Conservation (phyloP, 2,113 vertebrate genomes). For the Apus apus region DNA sequence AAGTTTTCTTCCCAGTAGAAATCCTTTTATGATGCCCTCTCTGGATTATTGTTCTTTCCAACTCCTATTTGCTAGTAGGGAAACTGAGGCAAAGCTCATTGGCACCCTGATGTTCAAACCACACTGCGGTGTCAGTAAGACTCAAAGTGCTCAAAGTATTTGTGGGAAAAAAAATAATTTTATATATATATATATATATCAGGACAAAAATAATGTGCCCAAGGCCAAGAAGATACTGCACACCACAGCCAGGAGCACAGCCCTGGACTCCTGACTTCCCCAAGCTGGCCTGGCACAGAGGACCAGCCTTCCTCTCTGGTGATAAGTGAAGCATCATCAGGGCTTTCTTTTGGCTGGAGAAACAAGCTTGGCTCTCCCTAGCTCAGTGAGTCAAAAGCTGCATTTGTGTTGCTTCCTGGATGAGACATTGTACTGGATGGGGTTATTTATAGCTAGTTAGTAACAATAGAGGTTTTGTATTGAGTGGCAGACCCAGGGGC, state of each 20-base stretch:
- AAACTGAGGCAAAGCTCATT: not conserved
- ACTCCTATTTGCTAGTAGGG: not conserved
- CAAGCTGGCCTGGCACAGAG: not conserved
- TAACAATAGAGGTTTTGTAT: constrained; percentile 53
- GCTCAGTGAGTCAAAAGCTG: constrained; percentile 55
- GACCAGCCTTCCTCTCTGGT: not conserved
- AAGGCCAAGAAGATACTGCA: not conserved
- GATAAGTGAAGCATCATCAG: not conserved
- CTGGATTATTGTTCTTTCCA: not conserved
- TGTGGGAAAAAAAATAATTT: not conserved
- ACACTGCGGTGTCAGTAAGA: not conserved
- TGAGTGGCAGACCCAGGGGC: not conserved
- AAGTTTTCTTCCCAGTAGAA: not conserved
- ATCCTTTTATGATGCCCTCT: not conserved
- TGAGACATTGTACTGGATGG: constrained; percentile 42
- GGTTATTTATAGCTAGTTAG: constrained; percentile 49
- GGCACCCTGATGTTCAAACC: not conserved
- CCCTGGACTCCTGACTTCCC: not conserved
- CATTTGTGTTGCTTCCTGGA: constrained; percentile 61
- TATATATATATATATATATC: not conserved
- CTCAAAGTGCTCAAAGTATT: not conserved
- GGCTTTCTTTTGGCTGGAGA: constrained; percentile 14
- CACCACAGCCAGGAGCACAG: not conserved
- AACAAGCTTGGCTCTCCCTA: constrained; percentile 8
- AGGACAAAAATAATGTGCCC: not conserved